Evolutionary conservation across 1,140 invertebrate species (phyloP).

Genomic region (Cyphomyrmex costatus): DNA sequence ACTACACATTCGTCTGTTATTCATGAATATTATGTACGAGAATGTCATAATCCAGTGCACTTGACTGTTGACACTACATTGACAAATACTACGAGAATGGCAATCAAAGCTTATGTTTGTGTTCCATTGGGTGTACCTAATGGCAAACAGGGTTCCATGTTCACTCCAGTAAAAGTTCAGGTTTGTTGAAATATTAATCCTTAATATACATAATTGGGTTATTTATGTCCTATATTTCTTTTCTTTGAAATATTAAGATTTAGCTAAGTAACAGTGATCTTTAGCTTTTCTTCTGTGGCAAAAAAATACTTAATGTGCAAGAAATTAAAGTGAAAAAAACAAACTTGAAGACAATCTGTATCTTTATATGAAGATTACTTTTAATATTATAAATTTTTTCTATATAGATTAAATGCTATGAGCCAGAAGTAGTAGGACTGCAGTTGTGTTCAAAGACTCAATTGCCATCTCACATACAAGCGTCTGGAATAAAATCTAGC

Average conservation of each 20-base stretch:
- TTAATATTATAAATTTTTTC: conserved; percentile 8
- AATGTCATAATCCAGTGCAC: conserved; percentile 97
- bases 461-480: conserved; percentile 72
- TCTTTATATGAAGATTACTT: neutral
- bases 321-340: too few species aligned
- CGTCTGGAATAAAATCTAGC: conserved; percentile 81
- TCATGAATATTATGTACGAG: conserved; percentile 98
- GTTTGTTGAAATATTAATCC: conserved; percentile 68
- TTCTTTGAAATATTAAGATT: too few species aligned
- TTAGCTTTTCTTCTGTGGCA: too few species aligned
- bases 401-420: conserved; percentile 91
- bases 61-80: conserved; percentile 97
- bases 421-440: conserved; percentile 95
- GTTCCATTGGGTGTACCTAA: conserved; percentile 91
- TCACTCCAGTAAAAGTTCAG: conserved; percentile 96
- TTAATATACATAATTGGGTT: too few species aligned
- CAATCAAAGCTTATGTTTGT: conserved; percentile 96
- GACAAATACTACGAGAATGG: conserved; percentile 92
- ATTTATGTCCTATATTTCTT: too few species aligned
- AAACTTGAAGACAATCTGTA: neutral
- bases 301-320: too few species aligned
- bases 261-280: too few species aligned
- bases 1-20: conserved; percentile 98
- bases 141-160: conserved; percentile 98
- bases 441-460: conserved; percentile 93